A percentile compares a stretch with the other conserved stretches of the same genome.
phyloP scores from a whole-genome alignment of 2,888 invertebrate species.

The Eupithecia pulchellata region DNA sequence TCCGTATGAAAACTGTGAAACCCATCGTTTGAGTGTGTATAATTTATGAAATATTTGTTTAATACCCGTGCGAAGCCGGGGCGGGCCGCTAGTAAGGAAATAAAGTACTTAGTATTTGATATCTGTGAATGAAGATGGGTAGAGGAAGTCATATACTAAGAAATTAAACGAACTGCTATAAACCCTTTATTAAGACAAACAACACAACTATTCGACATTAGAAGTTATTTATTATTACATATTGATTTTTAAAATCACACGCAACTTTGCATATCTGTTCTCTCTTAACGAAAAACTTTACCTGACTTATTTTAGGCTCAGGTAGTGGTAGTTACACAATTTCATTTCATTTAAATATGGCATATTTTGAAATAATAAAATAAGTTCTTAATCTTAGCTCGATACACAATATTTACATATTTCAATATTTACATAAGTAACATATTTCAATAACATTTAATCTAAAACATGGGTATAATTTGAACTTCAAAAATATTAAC shows the following conservation, averaged over 20 bases:
- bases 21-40: too few species aligned
- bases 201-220: background rate
- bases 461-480: background rate
- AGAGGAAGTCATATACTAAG: background rate
- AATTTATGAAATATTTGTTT: too few species aligned
- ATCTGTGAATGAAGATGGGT: too few species aligned
- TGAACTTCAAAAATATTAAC: background rate
- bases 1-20: too few species aligned
- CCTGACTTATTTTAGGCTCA: background rate
- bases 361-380: conserved; percentile 29
- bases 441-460: background rate
- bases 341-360: conserved; percentile 18
- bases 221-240: background rate
- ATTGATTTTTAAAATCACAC: conserved; percentile 3
- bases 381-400: background rate
- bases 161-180: conserved; percentile 2
- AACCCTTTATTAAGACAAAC: conserved; percentile 10
- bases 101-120: too few species aligned
- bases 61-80: too few species aligned
- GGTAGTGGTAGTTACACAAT: conserved; percentile 1
- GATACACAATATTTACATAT: conserved; percentile 3
- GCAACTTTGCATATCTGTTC: background rate
- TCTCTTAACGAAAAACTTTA: background rate
- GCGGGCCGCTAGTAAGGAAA: too few species aligned
- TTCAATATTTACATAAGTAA: background rate